Evolutionary conservation across 1,140 invertebrate genomes (phyloP).

Genomic region (Eurosta solidaginis): DNA sequence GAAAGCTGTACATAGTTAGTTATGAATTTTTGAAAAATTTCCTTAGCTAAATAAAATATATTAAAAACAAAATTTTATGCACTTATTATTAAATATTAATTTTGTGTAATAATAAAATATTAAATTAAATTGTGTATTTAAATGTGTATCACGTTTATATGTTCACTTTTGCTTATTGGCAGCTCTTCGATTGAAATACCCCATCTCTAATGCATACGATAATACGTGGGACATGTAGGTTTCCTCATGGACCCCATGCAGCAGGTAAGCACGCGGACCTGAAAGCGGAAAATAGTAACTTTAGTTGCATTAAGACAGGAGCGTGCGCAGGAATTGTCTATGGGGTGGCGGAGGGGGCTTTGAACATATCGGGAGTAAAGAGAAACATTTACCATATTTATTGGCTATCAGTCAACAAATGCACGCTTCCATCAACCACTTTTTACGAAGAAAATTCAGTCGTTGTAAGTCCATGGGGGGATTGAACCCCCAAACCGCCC

Average conservation of each 20-base stretch:
- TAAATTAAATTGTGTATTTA: neutral
- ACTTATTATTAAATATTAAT: neutral
- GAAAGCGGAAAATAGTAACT: neutral
- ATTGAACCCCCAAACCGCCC: no score
- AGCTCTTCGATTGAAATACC: neutral
- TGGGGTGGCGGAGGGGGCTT: no score
- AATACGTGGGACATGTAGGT: conserved; percentile 47
- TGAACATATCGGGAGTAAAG: no score
- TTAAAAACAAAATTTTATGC: neutral
- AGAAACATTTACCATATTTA: no score
- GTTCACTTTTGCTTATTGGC: neutral
- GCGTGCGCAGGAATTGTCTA: no score
- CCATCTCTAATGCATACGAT: conserved; percentile 41
- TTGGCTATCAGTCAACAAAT: no score
- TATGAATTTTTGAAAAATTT: conserved; percentile 2
- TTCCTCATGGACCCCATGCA: conserved; percentile 45
- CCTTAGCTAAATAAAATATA: neutral
- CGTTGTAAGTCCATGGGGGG: no score
- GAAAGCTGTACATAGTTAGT: neutral
- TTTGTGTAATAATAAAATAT: neutral
- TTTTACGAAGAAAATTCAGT: no score
- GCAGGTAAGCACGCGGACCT: conserved; percentile 46
- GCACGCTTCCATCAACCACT: no score
- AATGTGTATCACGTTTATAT: neutral
- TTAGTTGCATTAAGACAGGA: no score